These are phyloP conservation scores for Ephestia elutella DNA, from an alignment of 1,140 invertebrate genomes.

Conservation along the genomic window DNA sequence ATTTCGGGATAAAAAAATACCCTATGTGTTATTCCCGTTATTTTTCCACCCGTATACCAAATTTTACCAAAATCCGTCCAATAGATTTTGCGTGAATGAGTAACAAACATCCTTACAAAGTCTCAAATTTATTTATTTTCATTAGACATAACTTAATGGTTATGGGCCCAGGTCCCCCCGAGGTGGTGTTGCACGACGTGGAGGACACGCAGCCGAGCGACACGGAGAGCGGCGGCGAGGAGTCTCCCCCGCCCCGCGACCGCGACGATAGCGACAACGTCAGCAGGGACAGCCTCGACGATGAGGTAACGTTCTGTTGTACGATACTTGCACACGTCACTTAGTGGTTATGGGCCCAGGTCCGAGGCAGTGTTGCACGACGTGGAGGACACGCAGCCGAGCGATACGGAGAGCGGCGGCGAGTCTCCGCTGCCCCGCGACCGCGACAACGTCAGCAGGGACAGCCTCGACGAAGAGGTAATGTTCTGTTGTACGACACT, in stretches of 20 bases:
- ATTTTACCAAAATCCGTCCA: too few species aligned
- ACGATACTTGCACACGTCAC: too few species aligned
- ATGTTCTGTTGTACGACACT: too few species aligned
- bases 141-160: too few species aligned
- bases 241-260: conserved; percentile 19
- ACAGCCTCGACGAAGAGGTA: conserved; percentile 57
- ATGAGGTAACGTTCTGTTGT: conserved; percentile 51
- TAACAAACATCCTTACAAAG: too few species aligned
- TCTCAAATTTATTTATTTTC: too few species aligned
- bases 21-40: too few species aligned
- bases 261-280: conserved; percentile 28
- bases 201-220: conserved; percentile 71
- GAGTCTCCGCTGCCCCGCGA: conserved; percentile 23
- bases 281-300: conserved; percentile 51
- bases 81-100: too few species aligned
- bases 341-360: conserved; percentile 27
- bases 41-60: too few species aligned
- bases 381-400: conserved; percentile 68
- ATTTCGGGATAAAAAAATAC: too few species aligned
- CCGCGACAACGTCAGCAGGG: conserved; percentile 31
- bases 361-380: conserved; percentile 61
- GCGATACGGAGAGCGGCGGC: conserved; percentile 68
- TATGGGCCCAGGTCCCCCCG: conserved; percentile 40
- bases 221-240: conserved; percentile 66
- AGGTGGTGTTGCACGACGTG: conserved; percentile 64